phyloP scores from a whole-genome alignment of 2,113 vertebrate genomes.

The Mola mola region DNA sequence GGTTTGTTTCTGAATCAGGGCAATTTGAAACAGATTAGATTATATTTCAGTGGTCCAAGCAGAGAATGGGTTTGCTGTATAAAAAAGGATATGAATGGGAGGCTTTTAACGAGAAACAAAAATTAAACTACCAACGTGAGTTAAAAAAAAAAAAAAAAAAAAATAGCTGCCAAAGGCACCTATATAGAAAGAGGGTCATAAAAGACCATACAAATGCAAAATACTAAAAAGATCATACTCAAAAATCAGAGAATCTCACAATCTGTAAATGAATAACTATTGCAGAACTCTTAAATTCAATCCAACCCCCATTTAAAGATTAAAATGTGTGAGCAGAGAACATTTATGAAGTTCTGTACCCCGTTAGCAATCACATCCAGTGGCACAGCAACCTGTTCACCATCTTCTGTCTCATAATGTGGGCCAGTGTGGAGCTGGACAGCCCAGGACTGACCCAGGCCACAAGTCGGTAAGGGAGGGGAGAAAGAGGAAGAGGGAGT shows the following conservation, averaged over 20 bases:
- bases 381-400: slow-evolving; percentile 65
- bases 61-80: too few species aligned
- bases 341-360: slow-evolving; percentile 62
- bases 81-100: too few species aligned
- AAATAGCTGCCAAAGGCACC: background rate
- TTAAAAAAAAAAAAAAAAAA: background rate
- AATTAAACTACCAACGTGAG: background rate
- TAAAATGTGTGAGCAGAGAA: too few species aligned
- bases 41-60: background rate
- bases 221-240: too few species aligned
- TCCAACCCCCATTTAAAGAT: too few species aligned
- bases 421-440: slow-evolving; percentile 79
- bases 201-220: too few species aligned
- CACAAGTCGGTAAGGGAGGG: slow-evolving; percentile 54
- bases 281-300: background rate
- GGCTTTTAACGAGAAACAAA: background rate
- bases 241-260: too few species aligned
- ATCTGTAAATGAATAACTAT: too few species aligned
- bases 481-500: slow-evolving; percentile 14
- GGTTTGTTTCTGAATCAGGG: background rate
- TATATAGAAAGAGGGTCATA: background rate
- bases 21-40: background rate
- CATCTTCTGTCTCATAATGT: slow-evolving; percentile 51
- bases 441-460: slow-evolving; percentile 85
- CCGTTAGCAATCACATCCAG: slow-evolving; percentile 82